A percentile compares a stretch with the other conserved stretches of the same genome.
phyloP scores from a whole-genome alignment of 2,113 vertebrate genomes.

The Strigops habroptila region DNA sequence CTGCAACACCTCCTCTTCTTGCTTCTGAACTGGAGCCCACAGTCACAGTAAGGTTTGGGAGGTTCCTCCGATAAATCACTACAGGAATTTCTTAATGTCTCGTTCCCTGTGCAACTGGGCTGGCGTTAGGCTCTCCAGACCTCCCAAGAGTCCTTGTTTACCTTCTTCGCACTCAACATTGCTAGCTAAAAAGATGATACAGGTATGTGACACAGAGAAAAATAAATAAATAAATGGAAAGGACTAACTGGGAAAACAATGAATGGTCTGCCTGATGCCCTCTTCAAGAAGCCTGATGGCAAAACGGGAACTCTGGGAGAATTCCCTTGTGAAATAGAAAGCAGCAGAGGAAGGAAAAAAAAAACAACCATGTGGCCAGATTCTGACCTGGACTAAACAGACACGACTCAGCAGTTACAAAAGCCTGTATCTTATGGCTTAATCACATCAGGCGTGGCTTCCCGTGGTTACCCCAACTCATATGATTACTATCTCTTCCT shows the following conservation, averaged over 20 bases:
- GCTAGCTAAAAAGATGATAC: neutral
- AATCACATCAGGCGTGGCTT: neutral
- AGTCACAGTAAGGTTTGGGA: neutral
- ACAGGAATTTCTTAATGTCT: neutral
- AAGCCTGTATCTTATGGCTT: neutral
- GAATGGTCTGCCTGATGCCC: neutral
- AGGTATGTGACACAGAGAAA: neutral
- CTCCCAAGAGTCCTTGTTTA: neutral
- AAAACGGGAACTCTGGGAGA: neutral
- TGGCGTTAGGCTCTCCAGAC: neutral
- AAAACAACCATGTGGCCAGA: rapidly evolving
- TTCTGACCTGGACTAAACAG: neutral
- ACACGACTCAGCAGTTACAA: neutral
- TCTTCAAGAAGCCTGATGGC: neutral
- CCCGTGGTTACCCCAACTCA: neutral
- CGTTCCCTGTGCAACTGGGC: neutral
- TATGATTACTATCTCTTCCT: neutral
- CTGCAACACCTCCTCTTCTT: neutral
- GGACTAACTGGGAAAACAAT: neutral
- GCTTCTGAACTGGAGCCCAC: neutral
- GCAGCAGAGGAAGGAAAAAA: neutral
- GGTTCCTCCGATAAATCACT: neutral
- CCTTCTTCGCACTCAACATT: neutral
- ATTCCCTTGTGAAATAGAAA: neutral
- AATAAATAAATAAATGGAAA: neutral